Evolutionary conservation across 2,113 vertebrate species (phyloP), one percentile per base, ranked within the genome.

Genomic region (Nematolebias whitei): DNA sequence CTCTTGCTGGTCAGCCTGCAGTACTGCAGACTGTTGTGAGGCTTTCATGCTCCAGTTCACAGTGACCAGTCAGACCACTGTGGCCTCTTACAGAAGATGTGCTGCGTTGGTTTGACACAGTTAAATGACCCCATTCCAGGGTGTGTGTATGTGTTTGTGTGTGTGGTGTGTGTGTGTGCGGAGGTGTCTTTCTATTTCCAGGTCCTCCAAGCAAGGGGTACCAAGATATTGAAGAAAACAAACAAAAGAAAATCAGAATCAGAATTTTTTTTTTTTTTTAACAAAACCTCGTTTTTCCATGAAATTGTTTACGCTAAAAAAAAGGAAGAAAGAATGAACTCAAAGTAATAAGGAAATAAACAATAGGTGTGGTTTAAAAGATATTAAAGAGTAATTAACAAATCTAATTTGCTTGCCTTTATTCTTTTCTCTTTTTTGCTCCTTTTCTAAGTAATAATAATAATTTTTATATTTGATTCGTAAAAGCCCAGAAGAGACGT

Each of bases 31-130:
- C 69, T 85, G 80, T 85, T 88, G 77, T 79, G 79, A 48, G 41
- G 35, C 62, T 74, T 84, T 87, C 85, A 88, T 86, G 90, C 86
- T 77, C 85, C 82, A 89, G 66, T 89, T 88, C 84, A 69, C 86
- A 52, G 77, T 53, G 60, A 38, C 82, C 76, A 78, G 45, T 67
- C 22, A 70, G 66, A 79, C 71, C 63, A 56, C 55, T 60, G 58
- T 35, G 52, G 83, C 85, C 75, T 80, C 63, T 72, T 66, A 58
- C 64, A 74, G 84, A 75, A 76, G 71, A 83, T 64, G 80, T 49
- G 74, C 64, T 57, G 66, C n/a, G 20, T 70, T 71, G 69, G 54
- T 61, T 73, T 81, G 85, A 86, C 89, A 90, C 65, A 85, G 69
- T 89, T 88, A 74, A 48, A 67, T 82, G 86, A 79, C 85, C 82